Conservation (phyloP, 1,140 invertebrate genomes). For the Lanistes nyassanus region DNA sequence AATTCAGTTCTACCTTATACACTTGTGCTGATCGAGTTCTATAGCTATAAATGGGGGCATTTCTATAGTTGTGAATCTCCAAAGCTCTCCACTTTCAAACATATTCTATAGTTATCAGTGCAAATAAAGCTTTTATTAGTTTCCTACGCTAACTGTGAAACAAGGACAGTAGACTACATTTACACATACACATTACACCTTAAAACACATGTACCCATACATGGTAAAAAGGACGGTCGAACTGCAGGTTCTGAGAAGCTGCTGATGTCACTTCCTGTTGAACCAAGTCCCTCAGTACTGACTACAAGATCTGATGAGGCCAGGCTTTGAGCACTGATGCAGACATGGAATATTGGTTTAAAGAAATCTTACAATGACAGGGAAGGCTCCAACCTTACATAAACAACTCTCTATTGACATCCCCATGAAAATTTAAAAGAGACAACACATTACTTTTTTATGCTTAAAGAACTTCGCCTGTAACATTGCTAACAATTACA, state of each 20-base stretch:
- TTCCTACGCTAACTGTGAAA: background rate
- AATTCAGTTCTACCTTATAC: no score
- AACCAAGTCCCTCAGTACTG: slow-evolving; percentile 53
- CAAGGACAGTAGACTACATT: background rate
- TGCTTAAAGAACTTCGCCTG: no score
- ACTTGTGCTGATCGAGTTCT: no score
- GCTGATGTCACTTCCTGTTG: slow-evolving; percentile 29
- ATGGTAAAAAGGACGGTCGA: slow-evolving; percentile 2
- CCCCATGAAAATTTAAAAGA: no score
- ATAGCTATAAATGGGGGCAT: no score
- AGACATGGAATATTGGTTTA: background rate
- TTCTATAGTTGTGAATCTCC: no score
- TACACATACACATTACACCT: background rate
- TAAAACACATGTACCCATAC: background rate
- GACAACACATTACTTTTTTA: no score
- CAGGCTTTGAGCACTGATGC: slow-evolving; percentile 42
- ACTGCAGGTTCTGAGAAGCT: slow-evolving; percentile 42
- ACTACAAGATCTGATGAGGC: slow-evolving; percentile 49
- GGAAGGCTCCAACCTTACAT: no score
- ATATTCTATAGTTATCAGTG: background rate
- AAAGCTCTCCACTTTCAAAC: background rate
- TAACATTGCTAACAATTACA: no score
- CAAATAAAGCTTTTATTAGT: background rate
- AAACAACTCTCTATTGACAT: no score
- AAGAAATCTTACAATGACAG: no score